phyloP scores from a whole-genome alignment of 2,113 vertebrate species.

The Lonchura striata region DNA sequence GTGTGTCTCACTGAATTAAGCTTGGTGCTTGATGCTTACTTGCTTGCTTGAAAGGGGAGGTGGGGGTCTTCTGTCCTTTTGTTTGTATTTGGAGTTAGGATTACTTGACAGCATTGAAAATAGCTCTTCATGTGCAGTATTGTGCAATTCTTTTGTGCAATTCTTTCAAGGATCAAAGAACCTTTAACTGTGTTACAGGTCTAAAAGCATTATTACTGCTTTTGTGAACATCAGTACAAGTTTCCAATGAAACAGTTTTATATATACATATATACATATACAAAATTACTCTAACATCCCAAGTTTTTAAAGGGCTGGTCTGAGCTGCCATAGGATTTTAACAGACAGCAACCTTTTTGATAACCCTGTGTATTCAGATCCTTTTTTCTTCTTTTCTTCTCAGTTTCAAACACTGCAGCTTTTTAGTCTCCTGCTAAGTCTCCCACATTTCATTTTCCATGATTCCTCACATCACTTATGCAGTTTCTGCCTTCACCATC shows the following conservation, averaged over 20 bases:
- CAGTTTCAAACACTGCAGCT: background rate
- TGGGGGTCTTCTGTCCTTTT: background rate
- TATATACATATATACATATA: no score
- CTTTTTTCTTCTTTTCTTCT: background rate
- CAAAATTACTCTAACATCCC: background rate
- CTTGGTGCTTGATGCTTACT: background rate
- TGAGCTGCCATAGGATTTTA: background rate
- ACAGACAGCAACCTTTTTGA: background rate
- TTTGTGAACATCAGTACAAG: background rate
- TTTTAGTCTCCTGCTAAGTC: background rate
- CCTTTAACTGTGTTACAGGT: background rate
- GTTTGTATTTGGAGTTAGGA: background rate
- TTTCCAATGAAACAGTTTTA: background rate
- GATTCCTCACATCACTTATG: background rate
- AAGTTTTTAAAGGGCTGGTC: background rate
- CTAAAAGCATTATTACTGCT: background rate
- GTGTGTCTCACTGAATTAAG: background rate
- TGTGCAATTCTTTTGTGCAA: background rate
- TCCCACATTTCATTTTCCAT: background rate
- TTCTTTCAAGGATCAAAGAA: background rate
- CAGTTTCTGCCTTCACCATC: background rate
- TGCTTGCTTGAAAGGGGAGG: no score
- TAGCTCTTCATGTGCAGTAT: fast-evolving
- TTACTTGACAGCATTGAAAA: background rate
- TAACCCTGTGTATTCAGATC: background rate